Evolutionary conservation across 2,113 vertebrate genomes (phyloP).

Genomic region (Odontesthes bonariensis): DNA sequence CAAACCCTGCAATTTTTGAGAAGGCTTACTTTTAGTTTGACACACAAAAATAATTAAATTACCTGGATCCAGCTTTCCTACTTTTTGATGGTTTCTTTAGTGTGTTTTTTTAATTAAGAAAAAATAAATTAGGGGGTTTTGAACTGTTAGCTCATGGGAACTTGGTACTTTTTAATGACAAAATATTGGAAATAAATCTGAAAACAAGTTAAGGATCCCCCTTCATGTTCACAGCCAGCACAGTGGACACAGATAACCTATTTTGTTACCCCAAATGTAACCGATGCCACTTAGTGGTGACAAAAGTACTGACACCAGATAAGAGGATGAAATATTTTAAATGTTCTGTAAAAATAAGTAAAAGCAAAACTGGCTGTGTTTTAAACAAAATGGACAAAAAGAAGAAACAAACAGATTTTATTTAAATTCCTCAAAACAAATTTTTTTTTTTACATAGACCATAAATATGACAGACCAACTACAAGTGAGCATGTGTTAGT

Average conservation of each 20-base stretch:
- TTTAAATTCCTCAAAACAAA: constrained; percentile 81
- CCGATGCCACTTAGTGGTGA: not conserved
- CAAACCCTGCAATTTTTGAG: too few relatives aligned
- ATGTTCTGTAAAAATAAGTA: not conserved
- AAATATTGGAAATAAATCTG: too few relatives aligned
- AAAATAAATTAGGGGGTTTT: too few relatives aligned
- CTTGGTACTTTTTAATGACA: too few relatives aligned
- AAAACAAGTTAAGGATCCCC: too few relatives aligned
- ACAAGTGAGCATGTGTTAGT: constrained; percentile 77
- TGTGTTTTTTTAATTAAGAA: too few relatives aligned
- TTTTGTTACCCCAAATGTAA: not conserved
- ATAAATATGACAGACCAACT: constrained; percentile 80
- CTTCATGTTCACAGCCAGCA: constrained; percentile 2
- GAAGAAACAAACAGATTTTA: constrained; percentile 81
- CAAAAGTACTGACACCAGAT: not conserved
- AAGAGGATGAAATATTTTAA: not conserved
- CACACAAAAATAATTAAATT: too few relatives aligned
- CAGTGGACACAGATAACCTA: not conserved
- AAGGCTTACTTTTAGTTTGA: too few relatives aligned
- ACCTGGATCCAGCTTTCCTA: too few relatives aligned
- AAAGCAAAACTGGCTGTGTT: constrained; percentile 24
- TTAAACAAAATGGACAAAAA: constrained; percentile 74
- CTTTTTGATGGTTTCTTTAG: too few relatives aligned
- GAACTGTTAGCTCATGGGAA: too few relatives aligned
- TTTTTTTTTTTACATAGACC: constrained; percentile 72